Conservation (phyloP, 92 coral and sea anemone genomes). For the Porites evermanni region DNA sequence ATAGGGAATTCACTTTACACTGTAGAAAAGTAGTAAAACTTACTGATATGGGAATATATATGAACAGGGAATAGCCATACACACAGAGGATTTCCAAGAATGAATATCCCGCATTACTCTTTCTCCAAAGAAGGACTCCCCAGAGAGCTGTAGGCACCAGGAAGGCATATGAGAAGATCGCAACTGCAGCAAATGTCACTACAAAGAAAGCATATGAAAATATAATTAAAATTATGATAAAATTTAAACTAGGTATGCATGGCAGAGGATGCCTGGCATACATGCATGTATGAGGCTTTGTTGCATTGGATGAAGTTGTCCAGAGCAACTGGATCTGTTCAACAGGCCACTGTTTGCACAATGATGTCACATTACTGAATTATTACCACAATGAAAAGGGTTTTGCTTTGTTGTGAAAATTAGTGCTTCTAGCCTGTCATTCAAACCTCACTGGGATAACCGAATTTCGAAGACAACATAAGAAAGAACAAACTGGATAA, state of each 20-base stretch:
- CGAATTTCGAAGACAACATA: too few species aligned
- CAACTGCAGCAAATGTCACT: conserved; percentile 98
- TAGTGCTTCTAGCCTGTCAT: too few species aligned
- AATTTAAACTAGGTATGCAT: not conserved
- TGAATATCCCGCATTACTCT: conserved; percentile 93
- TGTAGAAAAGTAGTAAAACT: conserved; percentile 13
- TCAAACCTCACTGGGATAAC: too few species aligned
- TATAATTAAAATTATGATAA: not conserved
- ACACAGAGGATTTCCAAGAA: conserved; percentile 97
- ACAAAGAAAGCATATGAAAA: not conserved
- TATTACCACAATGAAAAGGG: too few species aligned
- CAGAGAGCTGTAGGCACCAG: conserved; percentile 89
- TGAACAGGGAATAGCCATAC: conserved; percentile 95
- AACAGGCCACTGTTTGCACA: too few species aligned
- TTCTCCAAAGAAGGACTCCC: conserved; percentile 93
- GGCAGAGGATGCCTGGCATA: too few species aligned
- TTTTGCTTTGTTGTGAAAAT: too few species aligned
- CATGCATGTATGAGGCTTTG: too few species aligned
- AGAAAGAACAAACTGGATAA: too few species aligned
- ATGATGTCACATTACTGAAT: too few species aligned
- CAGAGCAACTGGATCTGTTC: too few species aligned
- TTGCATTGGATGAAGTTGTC: too few species aligned
- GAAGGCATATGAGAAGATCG: conserved; percentile 93
- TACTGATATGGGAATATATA: conserved; percentile 96
- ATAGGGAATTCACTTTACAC: not conserved